Percentiles rank a stretch among this genome's conserved stretches.
Conservation (phyloP, 2,888 invertebrate genomes). For the Leptinotarsa tumamoca region DNA sequence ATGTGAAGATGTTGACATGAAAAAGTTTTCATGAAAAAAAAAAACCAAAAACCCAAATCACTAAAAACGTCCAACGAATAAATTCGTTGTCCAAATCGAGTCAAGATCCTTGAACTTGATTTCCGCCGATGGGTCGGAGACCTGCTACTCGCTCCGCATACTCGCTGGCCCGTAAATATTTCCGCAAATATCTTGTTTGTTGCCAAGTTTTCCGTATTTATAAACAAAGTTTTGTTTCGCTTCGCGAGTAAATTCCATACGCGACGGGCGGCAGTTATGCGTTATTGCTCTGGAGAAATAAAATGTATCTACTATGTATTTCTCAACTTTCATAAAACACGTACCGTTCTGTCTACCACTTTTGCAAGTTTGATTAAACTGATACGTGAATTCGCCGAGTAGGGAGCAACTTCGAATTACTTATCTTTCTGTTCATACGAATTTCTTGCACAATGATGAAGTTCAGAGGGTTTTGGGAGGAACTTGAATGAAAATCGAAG, state of each 20-base stretch:
- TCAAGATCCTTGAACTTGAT: slow-evolving; percentile 6
- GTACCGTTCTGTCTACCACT: not conserved
- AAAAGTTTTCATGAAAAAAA: too few species aligned
- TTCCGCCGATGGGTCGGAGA: not conserved
- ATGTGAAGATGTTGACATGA: too few species aligned
- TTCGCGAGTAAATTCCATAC: slow-evolving; percentile 9
- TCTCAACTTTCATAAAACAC: slow-evolving; percentile 7
- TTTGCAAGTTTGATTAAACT: not conserved
- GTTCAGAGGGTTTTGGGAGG: not conserved
- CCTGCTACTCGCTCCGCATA: not conserved
- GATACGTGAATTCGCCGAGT: slow-evolving; percentile 1
- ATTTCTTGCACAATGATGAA: not conserved
- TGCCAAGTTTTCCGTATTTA: slow-evolving; percentile 24
- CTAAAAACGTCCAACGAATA: too few species aligned
- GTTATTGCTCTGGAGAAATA: slow-evolving; percentile 5
- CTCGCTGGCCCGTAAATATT: slow-evolving; percentile 3
- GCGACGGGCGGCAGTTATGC: not conserved
- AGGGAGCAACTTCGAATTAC: not conserved
- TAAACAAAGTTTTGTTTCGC: slow-evolving; percentile 20
- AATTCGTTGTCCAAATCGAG: not conserved
- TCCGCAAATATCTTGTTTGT: slow-evolving; percentile 7
- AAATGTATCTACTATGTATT: slow-evolving; percentile 5
- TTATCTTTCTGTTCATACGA: not conserved
- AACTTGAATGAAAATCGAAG: not conserved
- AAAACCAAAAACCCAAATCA: too few species aligned